Conservation (phyloP, 2,113 vertebrate species). For the Cyphomyrus plagiostoma region DNA sequence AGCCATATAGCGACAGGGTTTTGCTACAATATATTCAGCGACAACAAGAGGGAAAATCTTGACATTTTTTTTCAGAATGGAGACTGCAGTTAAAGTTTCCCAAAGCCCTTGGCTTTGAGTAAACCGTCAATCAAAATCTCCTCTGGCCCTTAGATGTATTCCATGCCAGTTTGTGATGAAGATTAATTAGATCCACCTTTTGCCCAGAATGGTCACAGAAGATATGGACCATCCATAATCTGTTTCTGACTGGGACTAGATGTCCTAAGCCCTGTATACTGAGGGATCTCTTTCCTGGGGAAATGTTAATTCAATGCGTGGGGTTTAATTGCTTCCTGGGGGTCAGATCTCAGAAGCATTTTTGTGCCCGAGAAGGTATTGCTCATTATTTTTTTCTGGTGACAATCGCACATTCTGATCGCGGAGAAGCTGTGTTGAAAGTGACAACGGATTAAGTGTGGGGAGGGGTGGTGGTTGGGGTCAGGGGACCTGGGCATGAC, state of each 20-base stretch:
- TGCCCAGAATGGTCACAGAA: slow-evolving; percentile 50
- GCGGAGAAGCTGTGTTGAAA: neutral
- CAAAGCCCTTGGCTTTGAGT: neutral
- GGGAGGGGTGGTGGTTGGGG: neutral
- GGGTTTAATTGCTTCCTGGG: slow-evolving; percentile 55
- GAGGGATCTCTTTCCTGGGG: slow-evolving; percentile 50
- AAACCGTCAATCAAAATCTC: slow-evolving; percentile 10
- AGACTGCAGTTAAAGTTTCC: neutral
- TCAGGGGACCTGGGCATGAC: neutral
- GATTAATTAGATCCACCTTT: slow-evolving; percentile 61
- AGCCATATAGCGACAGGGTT: neutral
- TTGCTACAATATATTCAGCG: neutral
- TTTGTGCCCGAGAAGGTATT: slow-evolving; percentile 42
- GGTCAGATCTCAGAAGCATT: slow-evolving; percentile 36
- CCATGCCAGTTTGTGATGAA: slow-evolving; percentile 33
- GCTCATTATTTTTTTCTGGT: slow-evolving; percentile 16
- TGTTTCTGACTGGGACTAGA: slow-evolving; percentile 43
- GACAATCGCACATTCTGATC: neutral
- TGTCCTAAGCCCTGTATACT: slow-evolving; percentile 41
- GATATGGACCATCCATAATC: slow-evolving; percentile 59
- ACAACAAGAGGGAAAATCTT: neutral
- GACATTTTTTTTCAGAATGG: neutral
- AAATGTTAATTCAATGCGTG: slow-evolving; percentile 60
- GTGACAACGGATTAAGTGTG: neutral
- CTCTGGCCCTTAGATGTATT: neutral